These are phyloP conservation scores for Typhlichthys eigenmanni DNA, from an alignment of 2,797 vertebrate species.

Conservation along the genomic window DNA sequence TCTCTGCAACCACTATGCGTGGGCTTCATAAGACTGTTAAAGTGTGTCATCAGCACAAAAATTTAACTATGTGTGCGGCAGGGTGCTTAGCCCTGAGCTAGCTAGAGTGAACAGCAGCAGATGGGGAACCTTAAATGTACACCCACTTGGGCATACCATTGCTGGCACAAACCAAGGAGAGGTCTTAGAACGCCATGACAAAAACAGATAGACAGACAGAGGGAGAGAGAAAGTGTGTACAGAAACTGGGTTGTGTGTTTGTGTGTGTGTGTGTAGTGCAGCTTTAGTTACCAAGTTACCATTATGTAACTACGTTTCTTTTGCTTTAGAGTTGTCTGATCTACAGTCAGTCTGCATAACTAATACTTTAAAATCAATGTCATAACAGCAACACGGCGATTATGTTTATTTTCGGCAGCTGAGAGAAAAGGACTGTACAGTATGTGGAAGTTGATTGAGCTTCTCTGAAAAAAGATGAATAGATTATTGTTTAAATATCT, in stretches of 20 bases:
- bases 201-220: conserved; percentile 65
- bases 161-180: conserved; percentile 77
- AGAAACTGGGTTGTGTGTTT: conserved; percentile 36
- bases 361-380: too few relatives aligned
- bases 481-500: too few relatives aligned
- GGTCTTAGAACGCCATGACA: conserved; percentile 55
- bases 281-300: conserved; percentile 22
- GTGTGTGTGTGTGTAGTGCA: conserved; percentile 53
- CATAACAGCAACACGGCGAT: too few relatives aligned
- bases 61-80: conserved; percentile 74
- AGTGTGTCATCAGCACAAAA: conserved; percentile 78
- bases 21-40: conserved; percentile 54
- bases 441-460: too few relatives aligned
- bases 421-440: too few relatives aligned
- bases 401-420: too few relatives aligned
- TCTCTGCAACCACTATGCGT: not conserved
- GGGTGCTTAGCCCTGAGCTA: conserved; percentile 78
- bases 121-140: conserved; percentile 79
- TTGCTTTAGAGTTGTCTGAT: too few relatives aligned
- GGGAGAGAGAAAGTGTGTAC: conserved; percentile 46
- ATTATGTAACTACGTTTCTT: too few relatives aligned
- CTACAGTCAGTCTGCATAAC: not conserved
- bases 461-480: too few relatives aligned
- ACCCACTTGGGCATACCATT: conserved; percentile 78
- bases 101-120: conserved; percentile 79